Base-by-base conservation (phyloP, 2,113 vertebrate species). In the Eretmochelys imbricata region DNA sequence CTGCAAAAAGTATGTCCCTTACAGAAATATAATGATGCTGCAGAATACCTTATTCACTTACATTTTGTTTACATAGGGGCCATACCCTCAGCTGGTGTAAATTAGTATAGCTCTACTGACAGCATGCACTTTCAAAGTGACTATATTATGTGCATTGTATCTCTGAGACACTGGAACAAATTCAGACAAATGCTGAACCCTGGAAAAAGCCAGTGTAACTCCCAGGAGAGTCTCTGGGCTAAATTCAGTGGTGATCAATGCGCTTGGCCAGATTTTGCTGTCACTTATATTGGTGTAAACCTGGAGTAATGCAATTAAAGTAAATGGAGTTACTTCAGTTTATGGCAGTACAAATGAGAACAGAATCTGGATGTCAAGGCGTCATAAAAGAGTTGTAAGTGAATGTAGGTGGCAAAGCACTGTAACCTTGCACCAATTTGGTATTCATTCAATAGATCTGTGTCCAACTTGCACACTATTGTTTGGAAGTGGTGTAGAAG, bases 351-450 rank as follows among this genome's bases (percentile, higher is more conserved):
- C 57, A 38, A 24, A 76, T 89, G 17, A 85, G 62, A 91, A 84
- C 7, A 1, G 3, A 42, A 25, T 29, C 22, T 90, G 83, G 65
- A 72, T 38, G 80, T 7, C 48, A 50, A 42, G 80, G 10, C 22
- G 3, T 69, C 8, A 24, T 72, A 46, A 62, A 80, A 38, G 17
- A 35, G 54, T 62, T 79, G 38, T 46, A 0, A 0, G 0, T 49
- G 88, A n/a, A 17, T 62, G 10, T 53, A 83, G 87, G 88, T n/a
- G 53, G 91, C 92, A 96, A 94, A 93, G 29, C 29, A 80, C 31
- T 5, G 1, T 46, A 88, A 81, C 25, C 25, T 19, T 2, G 1
- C 50, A 87, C 10, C 48, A 50, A 1, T 1, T 78, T 78, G 24
- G 24, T 42, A 78, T 48, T 78, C 75, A 48, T 25, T 76, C 72